These are phyloP conservation scores for Bombus cullumanus DNA, from an alignment of 1,140 invertebrate species.

Conservation along the genomic window DNA sequence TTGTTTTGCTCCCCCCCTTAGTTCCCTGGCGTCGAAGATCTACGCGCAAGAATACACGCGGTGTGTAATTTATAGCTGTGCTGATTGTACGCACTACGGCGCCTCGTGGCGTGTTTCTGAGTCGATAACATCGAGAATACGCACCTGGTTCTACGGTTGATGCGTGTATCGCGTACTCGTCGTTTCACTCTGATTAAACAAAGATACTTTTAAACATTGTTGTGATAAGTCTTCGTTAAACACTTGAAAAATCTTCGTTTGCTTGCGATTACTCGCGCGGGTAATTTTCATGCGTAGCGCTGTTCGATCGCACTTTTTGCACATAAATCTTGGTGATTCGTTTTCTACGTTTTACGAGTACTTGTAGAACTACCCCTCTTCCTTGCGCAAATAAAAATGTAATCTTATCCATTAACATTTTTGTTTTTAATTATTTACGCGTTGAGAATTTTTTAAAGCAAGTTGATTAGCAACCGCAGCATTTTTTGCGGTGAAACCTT, in stretches of 20 bases:
- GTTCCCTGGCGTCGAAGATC: conserved; percentile 60
- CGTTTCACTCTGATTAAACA: conserved; percentile 60
- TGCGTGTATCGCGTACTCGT: conserved; percentile 42
- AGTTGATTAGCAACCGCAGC: no score
- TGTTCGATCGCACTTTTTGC: neutral
- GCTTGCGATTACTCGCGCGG: conserved; percentile 44
- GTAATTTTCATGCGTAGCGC: conserved; percentile 29
- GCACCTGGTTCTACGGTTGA: conserved; percentile 59
- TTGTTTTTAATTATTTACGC: no score
- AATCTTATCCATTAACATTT: no score
- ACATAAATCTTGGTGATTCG: neutral
- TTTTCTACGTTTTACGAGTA: neutral
- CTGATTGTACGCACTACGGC: conserved; percentile 68
- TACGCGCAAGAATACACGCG: conserved; percentile 60
- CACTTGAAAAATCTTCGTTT: conserved; percentile 56
- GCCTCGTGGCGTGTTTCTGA: conserved; percentile 66
- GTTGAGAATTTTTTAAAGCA: no score
- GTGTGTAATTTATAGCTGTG: conserved; percentile 65
- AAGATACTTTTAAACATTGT: conserved; percentile 52
- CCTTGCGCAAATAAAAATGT: no score
- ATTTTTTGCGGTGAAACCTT: no score
- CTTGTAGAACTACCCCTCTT: no score
- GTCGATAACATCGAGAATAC: conserved; percentile 65
- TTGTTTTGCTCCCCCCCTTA: neutral
- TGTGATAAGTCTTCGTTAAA: conserved; percentile 59